phyloP scores from a whole-genome alignment of 2,888 invertebrate genomes.

The Ceraclea dissimilis region DNA sequence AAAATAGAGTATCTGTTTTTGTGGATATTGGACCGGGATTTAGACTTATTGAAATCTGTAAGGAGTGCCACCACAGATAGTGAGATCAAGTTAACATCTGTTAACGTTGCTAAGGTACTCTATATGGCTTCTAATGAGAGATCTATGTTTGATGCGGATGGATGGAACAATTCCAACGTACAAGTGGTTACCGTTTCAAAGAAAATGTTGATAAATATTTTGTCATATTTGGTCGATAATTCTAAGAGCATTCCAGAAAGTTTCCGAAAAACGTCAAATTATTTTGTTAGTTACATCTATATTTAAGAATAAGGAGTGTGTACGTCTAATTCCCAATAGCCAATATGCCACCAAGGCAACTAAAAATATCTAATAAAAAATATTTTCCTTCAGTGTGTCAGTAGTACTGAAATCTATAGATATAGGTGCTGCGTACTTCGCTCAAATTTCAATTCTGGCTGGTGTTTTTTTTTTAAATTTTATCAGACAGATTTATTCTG shows the following conservation, averaged over 20 bases:
- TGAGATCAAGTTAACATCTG: constrained; percentile 4
- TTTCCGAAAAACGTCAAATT: constrained; percentile 49
- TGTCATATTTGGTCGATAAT: constrained; percentile 44
- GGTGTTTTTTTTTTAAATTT: too few species aligned
- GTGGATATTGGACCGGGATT: constrained; percentile 55
- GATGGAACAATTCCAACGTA: constrained; percentile 7
- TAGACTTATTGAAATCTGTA: constrained; percentile 39
- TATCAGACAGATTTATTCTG: too few species aligned
- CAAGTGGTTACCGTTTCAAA: constrained; percentile 11
- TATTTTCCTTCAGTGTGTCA: too few species aligned
- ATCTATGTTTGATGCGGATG: not conserved
- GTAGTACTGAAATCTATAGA: too few species aligned
- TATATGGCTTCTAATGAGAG: constrained; percentile 8
- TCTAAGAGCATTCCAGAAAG: constrained; percentile 48
- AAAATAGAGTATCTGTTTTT: constrained; percentile 48
- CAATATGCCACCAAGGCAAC: too few species aligned
- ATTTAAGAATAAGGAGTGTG: too few species aligned
- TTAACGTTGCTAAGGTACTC: constrained; percentile 7
- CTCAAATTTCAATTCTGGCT: too few species aligned
- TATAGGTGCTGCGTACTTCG: too few species aligned
- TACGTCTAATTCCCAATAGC: too few species aligned
- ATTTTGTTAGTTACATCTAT: constrained; percentile 50
- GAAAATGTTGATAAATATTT: constrained; percentile 7
- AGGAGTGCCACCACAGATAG: not conserved
- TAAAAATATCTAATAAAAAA: too few species aligned